Base-by-base conservation (phyloP, 2,888 invertebrate genomes). In the Pherbina coryleti region DNA sequence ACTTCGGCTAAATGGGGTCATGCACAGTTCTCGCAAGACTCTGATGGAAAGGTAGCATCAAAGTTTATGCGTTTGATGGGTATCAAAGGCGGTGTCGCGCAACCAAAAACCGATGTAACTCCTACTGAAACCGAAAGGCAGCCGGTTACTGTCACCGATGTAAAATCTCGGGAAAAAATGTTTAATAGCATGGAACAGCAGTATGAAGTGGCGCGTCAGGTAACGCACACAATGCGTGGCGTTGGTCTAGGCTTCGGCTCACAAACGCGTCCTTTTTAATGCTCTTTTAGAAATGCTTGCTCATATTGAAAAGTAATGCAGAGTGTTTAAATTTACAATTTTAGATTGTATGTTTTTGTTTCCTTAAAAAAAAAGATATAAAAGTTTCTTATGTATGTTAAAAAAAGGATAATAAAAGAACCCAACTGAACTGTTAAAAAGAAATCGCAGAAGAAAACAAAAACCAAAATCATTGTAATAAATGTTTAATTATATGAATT, bases 61-160 rank as follows among this genome's bases (percentile, higher is more conserved):
- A 99, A 98, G 91, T 99, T 99, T 90, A 96, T 97, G 91, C 92
- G 98, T 81, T 92, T 99, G 67, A 98, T 99, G 98, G 98, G 98
- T 70, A 97, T 98, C 81, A 87, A 86, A 79, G 84, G 75, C 77
- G 76, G 71, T 19, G 77, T 28, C 53, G 78, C 79, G 4, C 17
- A 66, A 11, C 51, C 75, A 2, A 80, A 76, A 14, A 75, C 75
- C 5, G 64, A 69, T 17, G 55, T 71, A 28, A 60, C 69, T 2
- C 53, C 75, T 31, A 64, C 75, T n/a, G 44, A 72, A 34, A 14
- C 76, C 71, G 73, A 57, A 64, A 62, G 67, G 49, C 62, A 28
- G 66, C 77, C 4, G 28, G 81, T 66, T 34, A 81, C 60, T 14
- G 84, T 84, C 9, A 82, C 84, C 5, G 89, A 89, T 82, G 87